Percentiles rank a stretch among this genome's conserved stretches.
phyloP scores from a whole-genome alignment of 53 echinoderm and acorn worm species.

The Antedon mediterranea region DNA sequence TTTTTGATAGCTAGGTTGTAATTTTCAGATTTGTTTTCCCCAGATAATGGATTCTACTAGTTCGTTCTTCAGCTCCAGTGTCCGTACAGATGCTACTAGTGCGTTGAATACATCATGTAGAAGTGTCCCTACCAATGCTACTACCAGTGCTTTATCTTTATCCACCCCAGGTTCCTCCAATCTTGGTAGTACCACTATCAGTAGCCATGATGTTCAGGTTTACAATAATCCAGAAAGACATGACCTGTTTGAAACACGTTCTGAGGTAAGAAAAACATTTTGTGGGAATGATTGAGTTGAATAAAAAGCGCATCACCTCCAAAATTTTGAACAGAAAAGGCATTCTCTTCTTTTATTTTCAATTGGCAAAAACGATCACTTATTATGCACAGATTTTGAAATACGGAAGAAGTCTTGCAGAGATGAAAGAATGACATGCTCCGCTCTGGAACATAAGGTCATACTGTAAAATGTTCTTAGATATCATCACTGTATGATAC shows the following conservation, averaged over 20 bases:
- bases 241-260: background rate
- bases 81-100: background rate
- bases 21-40: background rate
- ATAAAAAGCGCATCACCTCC: too few species aligned
- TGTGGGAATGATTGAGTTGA: too few species aligned
- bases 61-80: background rate
- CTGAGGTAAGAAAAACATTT: background rate
- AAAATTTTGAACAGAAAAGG: too few species aligned
- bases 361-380: too few species aligned
- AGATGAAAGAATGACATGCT: too few species aligned
- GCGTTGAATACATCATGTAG: background rate
- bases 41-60: background rate
- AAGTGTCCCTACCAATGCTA: background rate
- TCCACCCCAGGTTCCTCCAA: background rate
- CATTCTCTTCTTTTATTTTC: too few species aligned
- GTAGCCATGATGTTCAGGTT: background rate
- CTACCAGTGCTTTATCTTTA: background rate
- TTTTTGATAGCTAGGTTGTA: too few species aligned
- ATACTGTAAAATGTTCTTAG: too few species aligned
- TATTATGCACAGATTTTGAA: too few species aligned
- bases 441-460: too few species aligned
- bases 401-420: too few species aligned
- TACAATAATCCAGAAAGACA: background rate
- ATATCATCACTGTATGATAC: too few species aligned
- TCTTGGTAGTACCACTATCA: background rate